Base-by-base conservation (phyloP, 2,888 invertebrate genomes). In the Anodontia alba region DNA sequence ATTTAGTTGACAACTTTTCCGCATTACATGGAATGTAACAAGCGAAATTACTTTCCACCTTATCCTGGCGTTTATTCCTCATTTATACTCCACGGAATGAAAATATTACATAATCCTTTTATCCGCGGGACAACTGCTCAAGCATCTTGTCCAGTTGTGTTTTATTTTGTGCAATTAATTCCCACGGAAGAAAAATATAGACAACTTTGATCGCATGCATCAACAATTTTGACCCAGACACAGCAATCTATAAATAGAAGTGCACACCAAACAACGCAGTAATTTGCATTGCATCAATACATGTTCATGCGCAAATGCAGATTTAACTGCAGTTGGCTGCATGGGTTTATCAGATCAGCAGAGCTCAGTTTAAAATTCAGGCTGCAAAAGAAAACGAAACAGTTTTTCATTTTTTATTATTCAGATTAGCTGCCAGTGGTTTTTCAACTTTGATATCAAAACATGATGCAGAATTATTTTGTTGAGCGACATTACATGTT, bases 211-310 rank as follows among this genome's bases (percentile, higher is more conserved):
- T 62, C 33, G 10, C 33, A 33, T 62, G 62, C 62, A 62, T 62
- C 62, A 62, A 62, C 62, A 62, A 33, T 62, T 62, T 33, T 62
- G 33, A 62, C 57, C 57, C 29, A 57, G 57, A 57, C 62, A 33
- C 33, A 33, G 62, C 33, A 10, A 33, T 20, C 62, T 62, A 62
- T 33, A 62, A 62, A 62, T 62, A 62, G 62, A 3, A 7, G 33
- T 62, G 62, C 62, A 62, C 54, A 62, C 62, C 29, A 62, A 62
- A 62, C 62, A 33, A 62, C 62, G 33, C 62, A 62, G 62, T 62
- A 62, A 62, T 62, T 62, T 62, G 62, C 62, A 62, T 62, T 62
- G 62, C 62, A 62, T 62, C 62, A 62, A 62, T 62, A 62, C 62
- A 62, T 62, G 62, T 62, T 62, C 62, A 62, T 62, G 62, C 62